Percentiles rank a stretch among this genome's conserved stretches.
These are phyloP conservation scores for Desmodus rotundus DNA, from an alignment of 2,113 vertebrate species.

Conservation along the genomic window DNA sequence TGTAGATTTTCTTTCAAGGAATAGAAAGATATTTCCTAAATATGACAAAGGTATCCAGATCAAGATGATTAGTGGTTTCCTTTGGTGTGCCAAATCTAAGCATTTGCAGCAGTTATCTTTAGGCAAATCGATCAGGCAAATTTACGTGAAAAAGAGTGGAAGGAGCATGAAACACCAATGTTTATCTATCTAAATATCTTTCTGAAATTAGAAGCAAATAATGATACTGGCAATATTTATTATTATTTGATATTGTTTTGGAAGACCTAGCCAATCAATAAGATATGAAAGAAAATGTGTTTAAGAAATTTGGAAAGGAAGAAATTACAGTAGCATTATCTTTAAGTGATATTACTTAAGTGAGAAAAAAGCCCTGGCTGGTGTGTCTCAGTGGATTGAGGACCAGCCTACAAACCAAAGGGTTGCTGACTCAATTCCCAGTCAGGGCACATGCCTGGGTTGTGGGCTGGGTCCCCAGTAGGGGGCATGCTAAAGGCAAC, in stretches of 20 bases:
- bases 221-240: neutral
- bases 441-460: too few species aligned
- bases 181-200: neutral
- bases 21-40: neutral
- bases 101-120: neutral
- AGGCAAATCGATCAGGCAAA: neutral
- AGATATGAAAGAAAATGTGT: neutral
- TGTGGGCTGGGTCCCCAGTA: too few species aligned
- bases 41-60: neutral
- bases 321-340: neutral
- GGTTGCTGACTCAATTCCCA: too few species aligned
- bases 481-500: too few species aligned
- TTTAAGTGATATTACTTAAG: neutral
- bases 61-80: neutral
- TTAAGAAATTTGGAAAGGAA: neutral
- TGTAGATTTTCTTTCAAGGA: neutral
- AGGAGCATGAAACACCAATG: neutral
- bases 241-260: neutral
- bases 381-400: too few species aligned
- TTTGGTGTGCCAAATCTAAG: neutral
- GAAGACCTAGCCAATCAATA: neutral
- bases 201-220: neutral
- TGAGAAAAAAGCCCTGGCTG: neutral
- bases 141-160: neutral
- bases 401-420: too few species aligned